Conservation (phyloP, 2,888 invertebrate species). For the Hetaerina titia region DNA sequence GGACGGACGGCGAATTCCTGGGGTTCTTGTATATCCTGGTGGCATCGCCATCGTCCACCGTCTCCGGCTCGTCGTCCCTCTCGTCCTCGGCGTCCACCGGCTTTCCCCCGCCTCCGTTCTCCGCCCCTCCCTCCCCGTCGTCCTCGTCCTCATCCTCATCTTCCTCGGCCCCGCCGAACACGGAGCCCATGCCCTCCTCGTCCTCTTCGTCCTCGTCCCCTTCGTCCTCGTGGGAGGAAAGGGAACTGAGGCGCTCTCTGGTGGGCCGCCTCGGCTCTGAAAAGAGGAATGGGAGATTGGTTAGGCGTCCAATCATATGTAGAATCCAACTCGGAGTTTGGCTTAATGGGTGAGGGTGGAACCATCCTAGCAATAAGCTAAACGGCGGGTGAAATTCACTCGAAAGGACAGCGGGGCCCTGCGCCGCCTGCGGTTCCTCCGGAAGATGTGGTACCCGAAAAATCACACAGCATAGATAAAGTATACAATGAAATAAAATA, state of each 20-base stretch:
- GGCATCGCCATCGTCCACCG: slow-evolving; percentile 86
- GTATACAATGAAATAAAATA: too few relatives aligned
- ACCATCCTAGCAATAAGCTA: too few relatives aligned
- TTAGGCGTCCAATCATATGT: background rate
- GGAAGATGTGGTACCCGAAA: too few relatives aligned
- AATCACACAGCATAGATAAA: too few relatives aligned
- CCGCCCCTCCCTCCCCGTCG: background rate
- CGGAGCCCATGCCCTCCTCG: slow-evolving; percentile 71
- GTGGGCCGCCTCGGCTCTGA: slow-evolving; percentile 53
- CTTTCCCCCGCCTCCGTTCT: background rate
- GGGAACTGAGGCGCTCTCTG: slow-evolving; percentile 33
- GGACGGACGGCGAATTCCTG: slow-evolving; percentile 90
- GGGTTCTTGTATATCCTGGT: slow-evolving; percentile 92
- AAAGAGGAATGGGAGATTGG: background rate
- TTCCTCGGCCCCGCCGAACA: slow-evolving; percentile 76
- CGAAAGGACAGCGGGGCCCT: too few relatives aligned
- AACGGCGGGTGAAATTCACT: too few relatives aligned
- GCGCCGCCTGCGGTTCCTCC: too few relatives aligned
- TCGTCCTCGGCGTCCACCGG: background rate
- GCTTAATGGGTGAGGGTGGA: too few relatives aligned
- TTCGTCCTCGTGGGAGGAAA: slow-evolving; percentile 41
- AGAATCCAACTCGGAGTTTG: too few relatives aligned
- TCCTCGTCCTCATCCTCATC: slow-evolving; percentile 78
- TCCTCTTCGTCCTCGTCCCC: slow-evolving; percentile 74
- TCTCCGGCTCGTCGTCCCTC: slow-evolving; percentile 78